Evolutionary conservation across 2,797 vertebrate species (phyloP).

Genomic region (Neosilurus hyrtlii): DNA sequence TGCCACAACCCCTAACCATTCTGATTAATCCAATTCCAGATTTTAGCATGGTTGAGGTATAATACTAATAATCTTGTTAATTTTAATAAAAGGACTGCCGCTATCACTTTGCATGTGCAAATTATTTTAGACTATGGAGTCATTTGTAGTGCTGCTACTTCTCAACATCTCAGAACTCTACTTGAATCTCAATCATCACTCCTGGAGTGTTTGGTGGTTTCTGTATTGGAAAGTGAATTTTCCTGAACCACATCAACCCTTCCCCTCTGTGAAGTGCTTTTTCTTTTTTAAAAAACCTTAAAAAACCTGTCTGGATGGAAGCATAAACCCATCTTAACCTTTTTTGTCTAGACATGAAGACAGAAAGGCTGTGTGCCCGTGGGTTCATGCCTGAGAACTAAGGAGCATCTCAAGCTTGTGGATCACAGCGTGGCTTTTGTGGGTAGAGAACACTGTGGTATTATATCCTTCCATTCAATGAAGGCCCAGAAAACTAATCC

Average conservation of each 20-base stretch:
- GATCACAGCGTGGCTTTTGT: constrained; percentile 16
- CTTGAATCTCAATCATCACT: not conserved
- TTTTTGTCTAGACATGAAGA: constrained; percentile 2
- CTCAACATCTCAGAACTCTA: not conserved
- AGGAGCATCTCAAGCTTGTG: constrained; percentile 13
- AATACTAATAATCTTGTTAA: not conserved
- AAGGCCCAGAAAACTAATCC: constrained; percentile 37
- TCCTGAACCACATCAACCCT: not conserved
- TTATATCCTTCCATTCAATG: constrained; percentile 25
- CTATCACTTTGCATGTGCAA: not conserved
- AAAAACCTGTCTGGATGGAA: not conserved
- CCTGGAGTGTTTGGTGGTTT: not conserved
- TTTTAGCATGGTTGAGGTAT: not conserved
- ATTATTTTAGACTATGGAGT: not conserved
- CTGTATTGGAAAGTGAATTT: not conserved
- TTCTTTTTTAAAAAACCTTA: not conserved
- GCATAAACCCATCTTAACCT: not conserved
- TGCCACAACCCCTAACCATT: not conserved
- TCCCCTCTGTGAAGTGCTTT: constrained; percentile 2
- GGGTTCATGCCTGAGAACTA: not conserved
- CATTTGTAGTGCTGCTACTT: not conserved
- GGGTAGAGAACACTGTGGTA: constrained; percentile 34
- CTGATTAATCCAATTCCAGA: not conserved
- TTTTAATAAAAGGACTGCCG: not conserved
- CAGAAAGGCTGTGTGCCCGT: constrained; percentile 5